A percentile compares a stretch with the other conserved stretches of the same genome.
These are phyloP conservation scores for Gandaritis pyraliata DNA, from an alignment of 2,888 invertebrate species.

Conservation along the genomic window DNA sequence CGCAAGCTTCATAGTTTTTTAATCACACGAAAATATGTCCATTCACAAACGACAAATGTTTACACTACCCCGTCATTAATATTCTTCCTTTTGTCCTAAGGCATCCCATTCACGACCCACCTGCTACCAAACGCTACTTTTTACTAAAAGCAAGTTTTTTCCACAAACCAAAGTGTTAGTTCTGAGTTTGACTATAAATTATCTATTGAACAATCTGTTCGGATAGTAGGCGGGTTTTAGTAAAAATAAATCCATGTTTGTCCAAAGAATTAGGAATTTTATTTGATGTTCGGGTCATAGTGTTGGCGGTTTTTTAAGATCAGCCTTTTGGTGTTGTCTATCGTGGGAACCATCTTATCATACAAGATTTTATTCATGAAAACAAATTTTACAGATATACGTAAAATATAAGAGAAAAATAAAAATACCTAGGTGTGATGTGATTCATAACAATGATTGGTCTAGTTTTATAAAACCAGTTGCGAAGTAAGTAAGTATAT, in stretches of 20 bases:
- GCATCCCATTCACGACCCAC: slow-evolving; percentile 47
- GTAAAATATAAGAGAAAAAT: too few species aligned
- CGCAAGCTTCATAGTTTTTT: too few species aligned
- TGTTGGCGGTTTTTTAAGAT: slow-evolving; percentile 39
- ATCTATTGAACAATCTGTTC: slow-evolving; percentile 77
- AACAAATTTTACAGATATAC: too few species aligned
- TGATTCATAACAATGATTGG: neutral
- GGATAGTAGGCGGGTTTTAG: slow-evolving; percentile 74
- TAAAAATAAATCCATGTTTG: slow-evolving; percentile 56
- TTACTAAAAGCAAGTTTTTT: slow-evolving; percentile 38
- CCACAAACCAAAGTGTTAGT: slow-evolving; percentile 50
- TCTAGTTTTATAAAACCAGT: too few species aligned
- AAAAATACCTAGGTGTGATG: slow-evolving; percentile 13
- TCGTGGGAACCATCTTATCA: slow-evolving; percentile 36
- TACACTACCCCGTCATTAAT: slow-evolving; percentile 71
- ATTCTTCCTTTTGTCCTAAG: slow-evolving; percentile 47
- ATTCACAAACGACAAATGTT: slow-evolving; percentile 69
- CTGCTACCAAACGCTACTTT: slow-evolving; percentile 39
- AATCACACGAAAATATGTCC: slow-evolving; percentile 1
- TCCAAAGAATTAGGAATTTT: slow-evolving; percentile 51
- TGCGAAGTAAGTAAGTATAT: too few species aligned
- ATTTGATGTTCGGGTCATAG: slow-evolving; percentile 42
- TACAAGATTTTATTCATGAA: too few species aligned
- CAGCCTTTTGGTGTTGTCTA: slow-evolving; percentile 16
- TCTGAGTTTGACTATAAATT: slow-evolving; percentile 71